A percentile compares a stretch with the other conserved stretches of the same genome.
Conservation (phyloP, 2,888 invertebrate species). For the Dynastes hyllus region DNA sequence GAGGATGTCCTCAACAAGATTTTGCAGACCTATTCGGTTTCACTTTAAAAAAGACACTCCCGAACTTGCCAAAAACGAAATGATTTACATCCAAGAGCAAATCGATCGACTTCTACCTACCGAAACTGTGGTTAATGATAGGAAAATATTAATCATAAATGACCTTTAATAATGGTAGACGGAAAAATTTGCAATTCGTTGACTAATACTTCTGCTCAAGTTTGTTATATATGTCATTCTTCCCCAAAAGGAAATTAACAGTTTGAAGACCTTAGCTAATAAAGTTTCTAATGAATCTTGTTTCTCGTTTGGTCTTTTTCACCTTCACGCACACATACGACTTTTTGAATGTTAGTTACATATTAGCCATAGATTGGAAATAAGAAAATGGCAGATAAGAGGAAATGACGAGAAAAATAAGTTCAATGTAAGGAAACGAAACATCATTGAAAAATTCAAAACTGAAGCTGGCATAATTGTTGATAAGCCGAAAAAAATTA, state of each 20-base stretch:
- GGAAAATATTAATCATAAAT: no score
- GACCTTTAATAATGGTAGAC: no score
- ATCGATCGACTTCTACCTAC: no score
- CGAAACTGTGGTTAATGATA: no score
- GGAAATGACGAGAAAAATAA: neutral
- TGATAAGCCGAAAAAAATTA: slow-evolving; percentile 9
- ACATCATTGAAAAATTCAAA: no score
- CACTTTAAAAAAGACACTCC: neutral
- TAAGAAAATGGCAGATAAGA: neutral
- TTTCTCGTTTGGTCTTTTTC: neutral
- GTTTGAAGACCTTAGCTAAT: neutral
- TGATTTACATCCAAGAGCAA: no score
- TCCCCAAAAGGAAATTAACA: neutral
- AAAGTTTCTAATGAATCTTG: neutral
- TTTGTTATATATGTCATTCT: no score
- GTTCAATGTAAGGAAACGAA: no score
- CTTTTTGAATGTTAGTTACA: neutral
- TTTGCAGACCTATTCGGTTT: neutral
- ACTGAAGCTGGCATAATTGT: neutral
- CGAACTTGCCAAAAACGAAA: neutral
- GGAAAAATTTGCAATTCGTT: no score
- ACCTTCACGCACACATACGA: no score
- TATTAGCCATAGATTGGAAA: neutral
- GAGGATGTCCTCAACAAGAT: neutral
- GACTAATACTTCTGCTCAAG: no score